A percentile compares a stretch with the other conserved stretches of the same genome.
phyloP scores from a whole-genome alignment of 92 coral and sea anemone genomes.

The Hydrozoanthus gracilis region DNA sequence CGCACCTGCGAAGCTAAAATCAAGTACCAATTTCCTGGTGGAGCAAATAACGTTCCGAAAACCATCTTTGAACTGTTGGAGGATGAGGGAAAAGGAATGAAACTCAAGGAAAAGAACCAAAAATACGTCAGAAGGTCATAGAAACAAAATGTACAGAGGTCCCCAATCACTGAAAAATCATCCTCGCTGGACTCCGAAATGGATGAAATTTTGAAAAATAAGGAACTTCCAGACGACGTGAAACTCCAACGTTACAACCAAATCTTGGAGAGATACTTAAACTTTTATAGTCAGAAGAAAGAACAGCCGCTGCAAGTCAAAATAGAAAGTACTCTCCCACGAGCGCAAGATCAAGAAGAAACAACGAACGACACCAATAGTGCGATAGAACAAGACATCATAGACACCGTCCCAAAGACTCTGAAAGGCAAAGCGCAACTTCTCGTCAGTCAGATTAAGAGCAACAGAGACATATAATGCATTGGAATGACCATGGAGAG shows the following conservation, averaged over 20 bases:
- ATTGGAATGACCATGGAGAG: background rate
- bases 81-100: no score
- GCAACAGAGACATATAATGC: background rate
- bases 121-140: no score
- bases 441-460: background rate
- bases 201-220: no score
- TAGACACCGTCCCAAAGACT: background rate
- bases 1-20: no score
- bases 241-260: conserved; percentile 23
- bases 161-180: background rate
- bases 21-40: no score
- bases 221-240: conserved; percentile 8
- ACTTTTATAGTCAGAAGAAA: conserved; percentile 14
- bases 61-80: no score
- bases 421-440: background rate
- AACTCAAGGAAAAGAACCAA: no score
- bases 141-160: background rate
- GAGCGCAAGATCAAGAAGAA: conserved; percentile 14
- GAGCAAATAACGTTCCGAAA: no score
- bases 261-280: conserved; percentile 17
- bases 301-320: conserved; percentile 1
- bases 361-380: background rate
- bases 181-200: conserved; percentile 5
- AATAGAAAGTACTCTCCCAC: conserved; percentile 17
- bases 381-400: background rate